Conservation (phyloP, 1,140 invertebrate species). For the Coelopa frigida region DNA sequence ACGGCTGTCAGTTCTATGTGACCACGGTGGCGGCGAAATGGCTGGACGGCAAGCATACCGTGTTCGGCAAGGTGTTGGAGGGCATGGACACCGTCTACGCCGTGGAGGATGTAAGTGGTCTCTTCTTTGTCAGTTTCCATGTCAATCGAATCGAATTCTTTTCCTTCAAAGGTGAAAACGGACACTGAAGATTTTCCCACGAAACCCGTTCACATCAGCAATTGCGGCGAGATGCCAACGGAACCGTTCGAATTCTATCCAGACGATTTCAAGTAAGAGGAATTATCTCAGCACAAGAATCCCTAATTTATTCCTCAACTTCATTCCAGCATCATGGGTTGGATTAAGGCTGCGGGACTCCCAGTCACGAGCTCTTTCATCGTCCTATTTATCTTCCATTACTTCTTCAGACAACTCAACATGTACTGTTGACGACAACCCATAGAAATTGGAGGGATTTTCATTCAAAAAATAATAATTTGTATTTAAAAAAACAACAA, state of each 20-base stretch:
- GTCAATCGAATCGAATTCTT: neutral
- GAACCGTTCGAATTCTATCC: slow-evolving; percentile 56
- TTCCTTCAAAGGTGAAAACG: slow-evolving; percentile 55
- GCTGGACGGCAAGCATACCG: slow-evolving; percentile 87
- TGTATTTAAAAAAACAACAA: slow-evolving; percentile 5
- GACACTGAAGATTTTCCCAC: slow-evolving; percentile 65
- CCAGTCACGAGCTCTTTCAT: slow-evolving; percentile 68
- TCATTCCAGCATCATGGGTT: slow-evolving; percentile 56
- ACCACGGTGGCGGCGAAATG: slow-evolving; percentile 81
- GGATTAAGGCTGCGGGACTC: slow-evolving; percentile 64
- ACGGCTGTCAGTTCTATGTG: slow-evolving; percentile 96
- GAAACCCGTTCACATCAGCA: slow-evolving; percentile 57
- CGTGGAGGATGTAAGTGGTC: slow-evolving; percentile 55
- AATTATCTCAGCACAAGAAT: neutral
- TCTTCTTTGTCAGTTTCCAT: neutral
- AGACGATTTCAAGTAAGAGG: slow-evolving; percentile 57
- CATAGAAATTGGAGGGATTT: slow-evolving; percentile 6
- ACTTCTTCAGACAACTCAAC: slow-evolving; percentile 61
- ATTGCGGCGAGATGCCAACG: slow-evolving; percentile 55
- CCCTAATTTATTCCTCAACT: neutral
- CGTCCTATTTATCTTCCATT: slow-evolving; percentile 67
- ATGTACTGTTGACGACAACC: slow-evolving; percentile 34
- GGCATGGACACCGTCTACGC: slow-evolving; percentile 80
- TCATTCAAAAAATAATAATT: slow-evolving; percentile 10
- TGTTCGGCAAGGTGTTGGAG: slow-evolving; percentile 84